Percentiles rank a stretch among this genome's conserved stretches.
Conservation (phyloP, 2,113 vertebrate species). For the Ceyx margarethae region DNA sequence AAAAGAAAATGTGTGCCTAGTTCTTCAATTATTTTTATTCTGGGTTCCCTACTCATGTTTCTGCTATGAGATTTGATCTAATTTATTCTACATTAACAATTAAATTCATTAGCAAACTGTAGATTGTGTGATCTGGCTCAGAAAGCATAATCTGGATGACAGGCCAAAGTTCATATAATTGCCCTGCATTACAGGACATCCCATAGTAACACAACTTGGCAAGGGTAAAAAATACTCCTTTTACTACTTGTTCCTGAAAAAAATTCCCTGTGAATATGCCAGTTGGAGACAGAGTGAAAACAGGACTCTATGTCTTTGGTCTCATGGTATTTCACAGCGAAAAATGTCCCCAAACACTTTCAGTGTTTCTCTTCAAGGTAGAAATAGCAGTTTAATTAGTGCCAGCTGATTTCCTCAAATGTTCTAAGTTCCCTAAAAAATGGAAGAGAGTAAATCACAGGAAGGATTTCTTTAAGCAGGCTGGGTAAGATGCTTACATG, state of each 20-base stretch:
- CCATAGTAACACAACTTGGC: background rate
- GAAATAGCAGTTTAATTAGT: background rate
- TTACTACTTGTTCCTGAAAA: background rate
- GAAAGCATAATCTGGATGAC: background rate
- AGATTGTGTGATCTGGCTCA: background rate
- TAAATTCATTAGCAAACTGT: background rate
- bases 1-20: background rate
- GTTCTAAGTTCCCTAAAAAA: background rate
- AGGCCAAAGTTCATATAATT: background rate
- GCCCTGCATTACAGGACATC: background rate
- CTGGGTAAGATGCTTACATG: background rate
- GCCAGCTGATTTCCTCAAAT: background rate
- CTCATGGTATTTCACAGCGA: background rate
- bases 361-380: background rate
- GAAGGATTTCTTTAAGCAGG: background rate
- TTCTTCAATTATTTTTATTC: background rate
- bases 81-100: background rate
- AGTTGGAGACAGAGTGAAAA: background rate
- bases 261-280: background rate
- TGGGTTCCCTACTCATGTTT: background rate
- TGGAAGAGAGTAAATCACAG: background rate
- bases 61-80: background rate
- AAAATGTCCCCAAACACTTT: background rate
- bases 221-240: background rate
- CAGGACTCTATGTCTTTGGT: background rate